Evolutionary conservation across 2,888 invertebrate genomes (phyloP), one percentile per base, ranked within the genome.

Genomic region (Lathronympha strigana): DNA sequence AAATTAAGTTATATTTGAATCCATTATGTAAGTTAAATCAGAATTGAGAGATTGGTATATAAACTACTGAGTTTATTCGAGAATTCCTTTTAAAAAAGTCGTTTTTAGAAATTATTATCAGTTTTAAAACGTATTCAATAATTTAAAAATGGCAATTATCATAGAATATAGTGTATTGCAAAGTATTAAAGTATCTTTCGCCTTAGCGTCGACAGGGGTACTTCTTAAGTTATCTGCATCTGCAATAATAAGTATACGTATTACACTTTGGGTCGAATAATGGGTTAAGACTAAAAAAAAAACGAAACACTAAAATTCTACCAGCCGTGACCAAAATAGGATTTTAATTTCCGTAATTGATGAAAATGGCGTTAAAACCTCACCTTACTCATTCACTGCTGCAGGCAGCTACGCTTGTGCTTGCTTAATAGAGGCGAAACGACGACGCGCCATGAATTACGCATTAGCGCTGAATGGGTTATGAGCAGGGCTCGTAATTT

Each of bases 161-260:
- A 19, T 36, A 36, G 19, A 54, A 13, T 28, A 9, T 36, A 54
- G n/a, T 33, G 17, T 55, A 55, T 55, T 43, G 11, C 1, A 25
- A 45, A 36, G 23, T 54, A 47, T 36, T 21, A 36, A 53, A n/a
- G 49, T 51, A 53, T 36, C n/a, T 5, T 50, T 19, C 49, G 63
- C 38, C 28, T 49, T 54, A 53, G 9, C 31, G 11, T 31, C 3
- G 13, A 11, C 23, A 36, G n/a, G n/a, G 28, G 28, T 28, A 36
- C 58, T 36, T 38, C 21, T 36, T 15, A 25, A 38, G 28, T 28
- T 15, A 19, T 49, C n/a, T 43, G 31, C 23, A 17, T 8, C 38
- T 31, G 23, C 31, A 47, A 17, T 51, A 47, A 25, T 40, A 60
- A 11, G 62, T 55, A 63, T 55, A 63, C 47, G 36, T 40, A 63